Evolutionary conservation across 2,113 vertebrate species (phyloP).

Genomic region (Noctilio leporinus): DNA sequence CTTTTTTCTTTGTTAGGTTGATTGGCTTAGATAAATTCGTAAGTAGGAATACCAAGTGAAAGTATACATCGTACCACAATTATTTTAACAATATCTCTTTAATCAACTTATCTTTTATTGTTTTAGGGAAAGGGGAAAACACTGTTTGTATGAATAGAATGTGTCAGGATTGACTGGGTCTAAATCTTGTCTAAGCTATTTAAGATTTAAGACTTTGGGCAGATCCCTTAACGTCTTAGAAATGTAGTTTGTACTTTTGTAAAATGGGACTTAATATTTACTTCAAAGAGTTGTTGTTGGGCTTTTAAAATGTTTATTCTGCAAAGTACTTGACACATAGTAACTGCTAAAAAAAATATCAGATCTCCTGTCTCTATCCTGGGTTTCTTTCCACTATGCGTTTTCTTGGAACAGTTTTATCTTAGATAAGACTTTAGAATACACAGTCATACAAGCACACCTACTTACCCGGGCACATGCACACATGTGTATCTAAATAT

Average conservation of each 20-base stretch:
- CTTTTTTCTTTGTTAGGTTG: background rate
- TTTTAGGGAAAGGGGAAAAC: background rate
- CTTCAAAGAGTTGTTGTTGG: background rate
- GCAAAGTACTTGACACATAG: background rate
- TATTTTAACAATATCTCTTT: background rate
- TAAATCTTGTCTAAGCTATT: background rate
- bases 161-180: background rate
- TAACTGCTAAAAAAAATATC: background rate
- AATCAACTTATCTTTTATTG: background rate
- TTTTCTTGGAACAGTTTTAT: background rate
- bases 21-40: background rate
- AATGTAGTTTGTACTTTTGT: background rate
- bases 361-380: background rate
- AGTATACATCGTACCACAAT: background rate
- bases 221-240: background rate
- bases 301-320: background rate
- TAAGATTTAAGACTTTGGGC: background rate
- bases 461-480: background rate
- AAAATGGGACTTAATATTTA: background rate
- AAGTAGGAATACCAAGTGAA: background rate
- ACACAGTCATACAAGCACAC: background rate
- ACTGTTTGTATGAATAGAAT: background rate
- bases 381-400: background rate
- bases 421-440: background rate
- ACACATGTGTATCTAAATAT: background rate